Evolutionary conservation across 2,797 vertebrate genomes (phyloP).

Genomic region (Glyptemys insculpta): DNA sequence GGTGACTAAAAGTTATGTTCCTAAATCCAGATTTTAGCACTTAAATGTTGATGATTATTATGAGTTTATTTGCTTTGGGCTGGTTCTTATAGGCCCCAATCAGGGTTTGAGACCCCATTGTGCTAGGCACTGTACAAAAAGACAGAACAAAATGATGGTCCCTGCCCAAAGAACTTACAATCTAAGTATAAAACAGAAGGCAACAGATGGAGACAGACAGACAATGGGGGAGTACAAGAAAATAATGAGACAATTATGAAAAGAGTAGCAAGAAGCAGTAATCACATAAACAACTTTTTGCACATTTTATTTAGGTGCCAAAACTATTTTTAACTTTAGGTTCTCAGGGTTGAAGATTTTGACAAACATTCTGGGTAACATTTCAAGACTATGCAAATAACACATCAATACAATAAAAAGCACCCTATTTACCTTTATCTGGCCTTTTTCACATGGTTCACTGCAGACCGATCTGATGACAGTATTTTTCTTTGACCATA

Average conservation of each 20-base stretch:
- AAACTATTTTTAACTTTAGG: neutral
- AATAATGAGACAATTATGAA: neutral
- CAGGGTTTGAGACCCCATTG: neutral
- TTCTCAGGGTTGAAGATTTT: neutral
- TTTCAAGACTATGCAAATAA: neutral
- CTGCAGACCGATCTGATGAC: constrained; percentile 97
- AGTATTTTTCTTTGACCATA: constrained; percentile 92
- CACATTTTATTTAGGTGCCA: neutral
- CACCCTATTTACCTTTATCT: constrained; percentile 91
- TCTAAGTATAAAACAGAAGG: neutral
- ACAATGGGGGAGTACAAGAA: neutral
- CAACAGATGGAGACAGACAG: neutral
- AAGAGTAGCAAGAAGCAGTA: neutral
- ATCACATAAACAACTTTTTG: neutral
- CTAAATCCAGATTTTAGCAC: neutral
- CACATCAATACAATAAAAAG: neutral
- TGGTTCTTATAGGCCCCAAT: neutral
- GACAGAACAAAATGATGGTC: neutral
- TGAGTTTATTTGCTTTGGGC: neutral
- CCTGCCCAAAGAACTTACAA: neutral
- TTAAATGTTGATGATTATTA: neutral
- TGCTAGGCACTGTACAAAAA: constrained; percentile 8
- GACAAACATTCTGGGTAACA: neutral
- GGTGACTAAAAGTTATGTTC: neutral
- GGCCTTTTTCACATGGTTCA: constrained; percentile 95